These are phyloP conservation scores for Nephrotoma flavescens DNA, from an alignment of 2,888 invertebrate species.

Conservation along the genomic window DNA sequence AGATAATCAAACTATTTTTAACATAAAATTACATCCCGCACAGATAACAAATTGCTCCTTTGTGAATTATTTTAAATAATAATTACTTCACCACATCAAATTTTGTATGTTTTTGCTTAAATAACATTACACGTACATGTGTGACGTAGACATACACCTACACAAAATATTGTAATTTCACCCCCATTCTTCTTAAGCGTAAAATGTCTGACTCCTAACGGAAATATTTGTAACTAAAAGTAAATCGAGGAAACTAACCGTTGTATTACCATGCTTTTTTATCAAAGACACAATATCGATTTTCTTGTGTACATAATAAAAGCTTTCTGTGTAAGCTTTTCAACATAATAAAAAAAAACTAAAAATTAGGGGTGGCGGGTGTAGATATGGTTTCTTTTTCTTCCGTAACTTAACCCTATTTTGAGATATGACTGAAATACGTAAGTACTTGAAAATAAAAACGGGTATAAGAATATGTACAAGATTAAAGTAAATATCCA, in stretches of 20 bases:
- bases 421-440: neutral
- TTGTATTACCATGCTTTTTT: neutral
- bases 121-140: neutral
- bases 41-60: neutral
- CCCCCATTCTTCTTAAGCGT: neutral
- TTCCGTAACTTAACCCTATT: neutral
- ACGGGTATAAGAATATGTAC: neutral
- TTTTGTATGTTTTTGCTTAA: neutral
- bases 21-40: neutral
- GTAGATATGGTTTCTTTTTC: neutral
- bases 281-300: neutral
- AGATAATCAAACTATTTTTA: neutral
- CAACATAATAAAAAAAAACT: no score
- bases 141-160: neutral
- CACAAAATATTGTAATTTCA: neutral
- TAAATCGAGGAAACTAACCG: neutral
- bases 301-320: neutral
- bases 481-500: neutral
- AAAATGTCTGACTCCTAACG: neutral
- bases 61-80: neutral
- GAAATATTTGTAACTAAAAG: neutral
- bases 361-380: neutral
- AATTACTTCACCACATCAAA: neutral
- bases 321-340: neutral
- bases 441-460: neutral